Evolutionary conservation across 2,888 invertebrate species (phyloP).

Genomic region (Hypsopygia costalis): DNA sequence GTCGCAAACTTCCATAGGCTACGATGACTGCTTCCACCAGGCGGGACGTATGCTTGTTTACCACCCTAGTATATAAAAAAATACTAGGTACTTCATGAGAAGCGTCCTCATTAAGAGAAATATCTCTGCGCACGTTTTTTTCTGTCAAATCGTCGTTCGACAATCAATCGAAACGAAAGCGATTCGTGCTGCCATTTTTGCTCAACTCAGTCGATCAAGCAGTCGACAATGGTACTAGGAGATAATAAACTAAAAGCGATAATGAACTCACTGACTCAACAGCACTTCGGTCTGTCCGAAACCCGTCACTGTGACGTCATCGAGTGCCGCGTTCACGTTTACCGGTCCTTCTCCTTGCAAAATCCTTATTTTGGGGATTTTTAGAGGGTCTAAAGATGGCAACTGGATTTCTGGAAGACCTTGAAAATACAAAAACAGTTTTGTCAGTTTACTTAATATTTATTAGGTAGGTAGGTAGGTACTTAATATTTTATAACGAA

Average conservation of each 20-base stretch:
- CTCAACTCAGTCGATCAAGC: conserved; percentile 61
- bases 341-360: conserved; percentile 85
- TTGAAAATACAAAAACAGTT: conserved; percentile 21
- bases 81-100: too few species aligned
- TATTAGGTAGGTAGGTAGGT: too few species aligned
- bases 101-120: too few species aligned
- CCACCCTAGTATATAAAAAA: too few species aligned
- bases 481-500: background rate
- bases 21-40: too few species aligned
- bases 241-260: conserved; percentile 27
- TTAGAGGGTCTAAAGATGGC: conserved; percentile 83
- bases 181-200: too few species aligned
- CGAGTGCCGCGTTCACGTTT: conserved; percentile 84
- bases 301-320: conserved; percentile 83
- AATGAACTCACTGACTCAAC: conserved; percentile 79
- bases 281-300: conserved; percentile 82
- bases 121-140: too few species aligned
- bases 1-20: too few species aligned
- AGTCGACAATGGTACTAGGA: conserved; percentile 55
- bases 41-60: too few species aligned
- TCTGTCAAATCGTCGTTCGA: too few species aligned
- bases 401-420: conserved; percentile 81
- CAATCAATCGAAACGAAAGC: too few species aligned
- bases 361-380: conserved; percentile 83
- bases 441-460: background rate